Percentiles rank a stretch among this genome's conserved stretches.
These are phyloP conservation scores for Syrmaticus mikado DNA, from an alignment of 2,113 vertebrate genomes.

Conservation along the genomic window DNA sequence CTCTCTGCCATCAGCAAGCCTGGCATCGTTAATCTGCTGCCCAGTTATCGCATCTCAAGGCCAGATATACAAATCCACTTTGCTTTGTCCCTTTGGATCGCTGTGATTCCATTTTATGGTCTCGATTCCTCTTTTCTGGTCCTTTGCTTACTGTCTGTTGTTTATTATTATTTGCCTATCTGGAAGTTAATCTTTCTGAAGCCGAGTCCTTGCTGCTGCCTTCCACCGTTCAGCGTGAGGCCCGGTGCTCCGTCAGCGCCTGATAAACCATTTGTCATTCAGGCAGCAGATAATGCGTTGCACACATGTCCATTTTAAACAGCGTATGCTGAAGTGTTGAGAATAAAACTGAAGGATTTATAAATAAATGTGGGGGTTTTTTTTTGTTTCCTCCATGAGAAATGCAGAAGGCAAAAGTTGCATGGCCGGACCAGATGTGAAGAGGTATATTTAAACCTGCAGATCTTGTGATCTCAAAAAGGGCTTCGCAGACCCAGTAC, in stretches of 20 bases:
- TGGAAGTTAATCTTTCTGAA: slow-evolving; percentile 68
- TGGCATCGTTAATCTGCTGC: slow-evolving; percentile 61
- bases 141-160: slow-evolving; percentile 44
- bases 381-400: neutral
- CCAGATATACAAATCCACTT: slow-evolving; percentile 56
- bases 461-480: neutral
- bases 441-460: neutral
- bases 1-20: slow-evolving; percentile 31
- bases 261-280: slow-evolving; percentile 70
- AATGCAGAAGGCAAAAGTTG: neutral
- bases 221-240: slow-evolving; percentile 21
- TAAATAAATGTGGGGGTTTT: slow-evolving; percentile 1
- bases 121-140: slow-evolving; percentile 33
- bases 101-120: slow-evolving; percentile 24
- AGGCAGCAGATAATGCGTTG: slow-evolving; percentile 48
- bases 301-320: slow-evolving; percentile 53
- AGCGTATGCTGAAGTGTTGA: slow-evolving; percentile 27
- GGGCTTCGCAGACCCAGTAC: neutral
- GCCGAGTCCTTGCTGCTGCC: slow-evolving; percentile 48
- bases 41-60: slow-evolving; percentile 61
- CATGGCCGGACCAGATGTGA: neutral
- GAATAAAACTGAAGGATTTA: slow-evolving; percentile 44
- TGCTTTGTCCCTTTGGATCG: slow-evolving; percentile 25
- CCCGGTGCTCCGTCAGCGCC: slow-evolving; percentile 42
- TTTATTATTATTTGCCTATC: slow-evolving; percentile 70